Conservation (phyloP, 2,113 vertebrate species). For the Pseudopodoces humilis region DNA sequence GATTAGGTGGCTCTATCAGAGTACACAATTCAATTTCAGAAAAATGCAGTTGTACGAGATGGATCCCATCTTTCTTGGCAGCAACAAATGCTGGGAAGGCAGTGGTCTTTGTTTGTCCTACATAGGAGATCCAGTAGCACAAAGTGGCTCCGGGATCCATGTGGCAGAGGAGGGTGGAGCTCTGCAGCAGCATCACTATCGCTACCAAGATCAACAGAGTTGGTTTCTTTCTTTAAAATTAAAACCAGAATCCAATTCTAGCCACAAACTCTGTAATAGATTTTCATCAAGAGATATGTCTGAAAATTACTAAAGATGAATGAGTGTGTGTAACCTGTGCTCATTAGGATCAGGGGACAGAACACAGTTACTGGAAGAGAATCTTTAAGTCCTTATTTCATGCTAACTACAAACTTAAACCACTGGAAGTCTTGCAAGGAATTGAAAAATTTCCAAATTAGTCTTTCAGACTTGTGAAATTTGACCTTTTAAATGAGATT, state of each 20-base stretch:
- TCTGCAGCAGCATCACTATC: not conserved
- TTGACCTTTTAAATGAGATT: not conserved
- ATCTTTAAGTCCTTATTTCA: not conserved
- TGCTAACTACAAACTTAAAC: not conserved
- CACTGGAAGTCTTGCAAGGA: not conserved
- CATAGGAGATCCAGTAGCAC: not conserved
- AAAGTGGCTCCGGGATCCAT: rapidly evolving
- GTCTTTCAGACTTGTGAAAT: not conserved
- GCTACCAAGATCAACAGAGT: not conserved
- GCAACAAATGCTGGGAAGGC: not conserved
- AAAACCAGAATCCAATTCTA: not conserved
- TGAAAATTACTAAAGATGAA: not conserved
- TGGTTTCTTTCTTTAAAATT: not conserved
- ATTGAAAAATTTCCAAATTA: not conserved
- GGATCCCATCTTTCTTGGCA: not conserved
- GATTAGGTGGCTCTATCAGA: not conserved
- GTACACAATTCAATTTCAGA: not conserved
- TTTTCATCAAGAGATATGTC: not conserved
- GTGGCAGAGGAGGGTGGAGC: not conserved
- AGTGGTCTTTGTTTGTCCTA: not conserved
- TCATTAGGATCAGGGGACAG: not conserved
- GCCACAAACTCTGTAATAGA: not conserved
- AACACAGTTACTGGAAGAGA: not conserved
- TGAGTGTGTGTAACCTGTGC: not conserved
- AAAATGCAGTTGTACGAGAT: not conserved